Conservation (phyloP, 2,888 invertebrate genomes). For the Caenorhabditis sinica region DNA sequence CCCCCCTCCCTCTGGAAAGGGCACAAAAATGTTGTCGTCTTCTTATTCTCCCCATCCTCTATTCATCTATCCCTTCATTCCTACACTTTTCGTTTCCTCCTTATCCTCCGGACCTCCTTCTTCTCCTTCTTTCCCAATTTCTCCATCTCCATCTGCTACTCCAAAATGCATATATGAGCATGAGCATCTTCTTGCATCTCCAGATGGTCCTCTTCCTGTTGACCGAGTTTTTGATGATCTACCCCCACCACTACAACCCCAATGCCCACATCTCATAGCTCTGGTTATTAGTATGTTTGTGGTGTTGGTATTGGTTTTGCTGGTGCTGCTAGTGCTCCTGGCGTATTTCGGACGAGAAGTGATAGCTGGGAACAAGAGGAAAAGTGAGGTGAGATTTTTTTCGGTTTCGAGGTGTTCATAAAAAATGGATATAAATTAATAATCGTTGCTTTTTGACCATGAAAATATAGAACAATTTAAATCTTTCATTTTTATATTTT, state of each 20-base stretch:
- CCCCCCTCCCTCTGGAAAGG: no score
- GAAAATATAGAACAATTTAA: background rate
- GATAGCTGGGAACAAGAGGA: background rate
- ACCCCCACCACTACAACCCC: no score
- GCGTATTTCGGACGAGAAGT: background rate
- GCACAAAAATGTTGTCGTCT: no score
- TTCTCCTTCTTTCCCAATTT: background rate
- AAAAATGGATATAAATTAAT: background rate
- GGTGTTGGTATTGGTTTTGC: background rate
- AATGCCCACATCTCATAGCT: no score
- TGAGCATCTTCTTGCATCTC: background rate
- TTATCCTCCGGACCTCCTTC: background rate
- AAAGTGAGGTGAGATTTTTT: conserved; percentile 5
- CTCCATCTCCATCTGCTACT: conserved; percentile 10
- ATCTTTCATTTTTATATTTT: no score
- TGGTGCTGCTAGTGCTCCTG: no score
- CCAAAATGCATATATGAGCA: conserved; percentile 58
- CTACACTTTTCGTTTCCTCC: background rate
- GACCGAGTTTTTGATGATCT: conserved; percentile 2
- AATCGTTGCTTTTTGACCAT: background rate
- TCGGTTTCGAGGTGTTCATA: no score
- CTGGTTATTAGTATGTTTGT: conserved; percentile 13
- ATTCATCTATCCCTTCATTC: no score
- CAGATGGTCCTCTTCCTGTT: conserved; percentile 42
- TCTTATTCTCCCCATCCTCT: no score